Evolutionary conservation across 1,140 invertebrate genomes (phyloP).

Genomic region (Choristoneura fumiferana): DNA sequence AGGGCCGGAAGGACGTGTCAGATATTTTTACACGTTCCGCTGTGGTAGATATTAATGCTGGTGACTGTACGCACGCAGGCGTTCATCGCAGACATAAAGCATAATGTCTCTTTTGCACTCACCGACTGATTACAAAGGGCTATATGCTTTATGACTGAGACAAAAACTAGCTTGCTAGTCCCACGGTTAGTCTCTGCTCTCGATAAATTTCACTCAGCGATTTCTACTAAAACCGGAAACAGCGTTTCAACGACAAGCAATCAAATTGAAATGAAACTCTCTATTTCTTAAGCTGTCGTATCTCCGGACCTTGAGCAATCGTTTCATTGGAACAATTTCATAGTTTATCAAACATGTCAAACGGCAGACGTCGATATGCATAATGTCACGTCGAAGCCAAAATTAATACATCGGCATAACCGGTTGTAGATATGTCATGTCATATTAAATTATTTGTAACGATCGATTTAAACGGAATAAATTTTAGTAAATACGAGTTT

Average conservation of each 20-base stretch:
- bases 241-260: neutral
- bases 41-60: too few species aligned
- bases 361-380: neutral
- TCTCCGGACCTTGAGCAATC: slow-evolving; percentile 10
- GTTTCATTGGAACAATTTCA: neutral
- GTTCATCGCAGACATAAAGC: too few species aligned
- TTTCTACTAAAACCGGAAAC: slow-evolving; percentile 13
- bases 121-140: too few species aligned
- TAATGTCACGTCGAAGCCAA: slow-evolving; percentile 8
- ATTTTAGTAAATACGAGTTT: too few species aligned
- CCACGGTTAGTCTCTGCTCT: too few species aligned
- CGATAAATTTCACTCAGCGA: neutral
- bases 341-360: neutral
- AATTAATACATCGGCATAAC: slow-evolving; percentile 11
- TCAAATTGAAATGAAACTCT: neutral
- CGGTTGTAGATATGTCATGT: neutral
- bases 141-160: too few species aligned
- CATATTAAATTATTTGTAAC: neutral
- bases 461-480: neutral
- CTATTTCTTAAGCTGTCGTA: neutral
- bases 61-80: too few species aligned
- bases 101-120: too few species aligned
- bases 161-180: too few species aligned
- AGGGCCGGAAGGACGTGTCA: too few species aligned
- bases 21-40: too few species aligned